Conservation (phyloP, 1,140 invertebrate genomes). For the Drosophila subobscura region DNA sequence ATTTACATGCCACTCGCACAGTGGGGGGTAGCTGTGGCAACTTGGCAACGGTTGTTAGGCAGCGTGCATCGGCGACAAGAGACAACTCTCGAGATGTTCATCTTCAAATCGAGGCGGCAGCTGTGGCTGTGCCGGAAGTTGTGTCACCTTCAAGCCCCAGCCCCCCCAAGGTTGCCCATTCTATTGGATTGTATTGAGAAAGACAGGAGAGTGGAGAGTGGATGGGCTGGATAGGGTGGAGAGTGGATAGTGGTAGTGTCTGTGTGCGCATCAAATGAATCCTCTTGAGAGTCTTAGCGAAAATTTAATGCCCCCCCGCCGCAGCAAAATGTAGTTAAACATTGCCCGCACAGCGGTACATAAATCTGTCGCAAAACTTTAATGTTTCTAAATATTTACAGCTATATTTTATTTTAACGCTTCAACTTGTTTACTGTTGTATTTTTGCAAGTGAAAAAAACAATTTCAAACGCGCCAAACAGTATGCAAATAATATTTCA, state of each 20-base stretch:
- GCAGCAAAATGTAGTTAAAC: conserved; percentile 19
- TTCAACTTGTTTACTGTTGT: too few relatives aligned
- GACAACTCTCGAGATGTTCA: conserved; percentile 33
- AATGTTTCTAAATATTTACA: too few relatives aligned
- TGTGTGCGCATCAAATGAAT: conserved; percentile 52
- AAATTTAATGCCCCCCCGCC: conserved; percentile 32
- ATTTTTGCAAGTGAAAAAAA: too few relatives aligned
- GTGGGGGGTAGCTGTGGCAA: conserved; percentile 25
- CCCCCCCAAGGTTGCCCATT: not conserved
- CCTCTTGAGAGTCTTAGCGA: conserved; percentile 36
- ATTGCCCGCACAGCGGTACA: not conserved
- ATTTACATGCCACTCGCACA: conserved; percentile 44
- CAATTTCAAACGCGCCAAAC: too few relatives aligned
- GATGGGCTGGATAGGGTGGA: conserved; percentile 1
- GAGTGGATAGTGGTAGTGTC: conserved; percentile 39
- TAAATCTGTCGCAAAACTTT: too few relatives aligned
- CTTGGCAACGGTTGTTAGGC: conserved; percentile 45
- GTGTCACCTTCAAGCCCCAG: too few relatives aligned
- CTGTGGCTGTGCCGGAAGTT: not conserved
- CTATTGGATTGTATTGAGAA: not conserved
- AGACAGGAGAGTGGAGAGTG: not conserved
- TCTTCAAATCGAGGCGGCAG: conserved; percentile 1
- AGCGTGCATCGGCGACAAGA: not conserved
- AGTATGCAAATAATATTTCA: too few relatives aligned
- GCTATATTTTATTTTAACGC: too few relatives aligned